Conservation (phyloP, 2,888 invertebrate genomes). For the Auanema sp. region DNA sequence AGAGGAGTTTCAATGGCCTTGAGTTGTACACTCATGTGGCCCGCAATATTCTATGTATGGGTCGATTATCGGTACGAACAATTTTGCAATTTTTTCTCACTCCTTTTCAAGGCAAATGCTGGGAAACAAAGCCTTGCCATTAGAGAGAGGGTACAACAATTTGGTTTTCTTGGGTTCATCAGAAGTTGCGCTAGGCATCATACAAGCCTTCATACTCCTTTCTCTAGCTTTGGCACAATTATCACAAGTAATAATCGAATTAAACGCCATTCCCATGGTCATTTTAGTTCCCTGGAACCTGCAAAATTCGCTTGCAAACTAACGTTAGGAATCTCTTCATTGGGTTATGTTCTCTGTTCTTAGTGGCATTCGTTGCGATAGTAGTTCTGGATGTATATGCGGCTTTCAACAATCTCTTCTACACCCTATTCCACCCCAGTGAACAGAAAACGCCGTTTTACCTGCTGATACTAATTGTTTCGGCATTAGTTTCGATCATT, state of each 20-base stretch:
- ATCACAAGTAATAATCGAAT: too few relatives aligned
- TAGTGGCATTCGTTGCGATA: conserved; percentile 4
- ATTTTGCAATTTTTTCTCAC: conserved; percentile 1
- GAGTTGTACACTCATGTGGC: conserved; percentile 17
- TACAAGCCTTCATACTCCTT: too few relatives aligned
- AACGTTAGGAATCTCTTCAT: too few relatives aligned
- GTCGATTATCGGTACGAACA: conserved; percentile 7
- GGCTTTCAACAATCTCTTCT: conserved; percentile 11
- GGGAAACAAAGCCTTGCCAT: too few relatives aligned
- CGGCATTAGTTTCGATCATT: conserved; percentile 6
- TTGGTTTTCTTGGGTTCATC: too few relatives aligned
- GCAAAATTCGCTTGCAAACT: too few relatives aligned
- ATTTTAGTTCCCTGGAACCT: too few relatives aligned
- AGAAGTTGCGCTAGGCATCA: too few relatives aligned
- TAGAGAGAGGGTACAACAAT: too few relatives aligned
- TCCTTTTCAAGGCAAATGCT: background rate
- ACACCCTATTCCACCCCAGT: conserved; percentile 15
- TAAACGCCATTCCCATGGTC: too few relatives aligned
- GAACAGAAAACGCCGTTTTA: conserved; percentile 17
- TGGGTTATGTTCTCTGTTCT: conserved; percentile 5
- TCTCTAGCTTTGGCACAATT: too few relatives aligned
- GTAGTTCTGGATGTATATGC: conserved; percentile 14
- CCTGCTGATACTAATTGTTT: conserved; percentile 8
- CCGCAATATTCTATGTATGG: conserved; percentile 23
- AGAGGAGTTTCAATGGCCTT: conserved; percentile 13